Conservation (phyloP, 2,888 invertebrate species). For the Sipha maydis region DNA sequence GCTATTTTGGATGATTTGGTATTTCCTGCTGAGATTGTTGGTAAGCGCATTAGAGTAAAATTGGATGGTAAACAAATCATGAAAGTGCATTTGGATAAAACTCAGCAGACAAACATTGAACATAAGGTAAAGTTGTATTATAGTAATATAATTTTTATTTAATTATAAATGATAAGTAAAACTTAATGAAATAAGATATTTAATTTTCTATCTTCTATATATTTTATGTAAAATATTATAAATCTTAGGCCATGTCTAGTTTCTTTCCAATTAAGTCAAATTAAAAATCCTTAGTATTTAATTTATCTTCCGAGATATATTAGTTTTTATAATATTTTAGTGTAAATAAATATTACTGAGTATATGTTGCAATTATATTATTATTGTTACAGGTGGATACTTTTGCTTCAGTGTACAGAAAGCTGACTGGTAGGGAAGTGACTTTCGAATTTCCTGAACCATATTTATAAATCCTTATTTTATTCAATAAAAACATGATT, state of each 20-base stretch:
- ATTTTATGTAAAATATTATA: neutral
- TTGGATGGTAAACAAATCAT: slow-evolving; percentile 95
- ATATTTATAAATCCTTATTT: slow-evolving; percentile 78
- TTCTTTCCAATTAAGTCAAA: no score
- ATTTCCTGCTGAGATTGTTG: slow-evolving; percentile 98
- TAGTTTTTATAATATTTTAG: no score
- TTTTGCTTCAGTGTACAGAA: slow-evolving; percentile 98
- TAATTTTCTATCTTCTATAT: neutral
- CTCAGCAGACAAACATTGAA: slow-evolving; percentile 98
- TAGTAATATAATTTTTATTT: no score
- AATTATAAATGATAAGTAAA: neutral
- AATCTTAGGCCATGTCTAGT: no score
- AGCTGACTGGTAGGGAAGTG: slow-evolving; percentile 98
- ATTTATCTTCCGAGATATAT: no score
- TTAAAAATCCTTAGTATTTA: no score
- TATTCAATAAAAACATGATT: slow-evolving; percentile 57
- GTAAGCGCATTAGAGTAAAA: slow-evolving; percentile 95
- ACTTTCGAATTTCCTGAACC: slow-evolving; percentile 99
- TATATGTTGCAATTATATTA: neutral
- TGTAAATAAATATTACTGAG: neutral
- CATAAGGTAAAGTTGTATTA: slow-evolving; percentile 82
- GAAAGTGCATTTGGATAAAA: slow-evolving; percentile 98
- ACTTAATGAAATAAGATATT: neutral
- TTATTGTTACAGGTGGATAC: slow-evolving; percentile 87
- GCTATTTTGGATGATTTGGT: slow-evolving; percentile 97